Evolutionary conservation across 1,140 invertebrate genomes (phyloP).

Genomic region (Leptoteleia sp.): DNA sequence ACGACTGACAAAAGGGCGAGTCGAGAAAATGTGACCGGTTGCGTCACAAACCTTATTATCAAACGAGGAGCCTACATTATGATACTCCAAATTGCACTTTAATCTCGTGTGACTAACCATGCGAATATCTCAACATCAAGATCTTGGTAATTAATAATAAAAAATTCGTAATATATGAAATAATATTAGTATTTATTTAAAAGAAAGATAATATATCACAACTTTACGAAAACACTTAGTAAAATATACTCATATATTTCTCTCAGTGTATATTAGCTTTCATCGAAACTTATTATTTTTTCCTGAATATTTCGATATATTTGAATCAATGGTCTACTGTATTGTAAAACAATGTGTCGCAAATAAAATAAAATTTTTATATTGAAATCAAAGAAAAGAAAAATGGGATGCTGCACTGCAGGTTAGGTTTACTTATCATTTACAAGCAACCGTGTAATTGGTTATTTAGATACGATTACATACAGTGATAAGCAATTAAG

Average conservation of each 20-base stretch:
- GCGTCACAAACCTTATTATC: constrained; percentile 59
- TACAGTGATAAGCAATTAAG: constrained; percentile 59
- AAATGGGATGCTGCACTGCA: not conserved
- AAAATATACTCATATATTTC: too few relatives aligned
- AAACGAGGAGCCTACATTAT: constrained; percentile 44
- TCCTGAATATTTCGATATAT: too few relatives aligned
- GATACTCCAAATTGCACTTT: constrained; percentile 48
- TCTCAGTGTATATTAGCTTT: too few relatives aligned
- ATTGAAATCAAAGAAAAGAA: not conserved
- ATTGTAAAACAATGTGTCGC: too few relatives aligned
- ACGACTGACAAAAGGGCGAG: constrained; percentile 39
- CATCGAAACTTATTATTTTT: too few relatives aligned
- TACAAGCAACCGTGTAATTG: constrained; percentile 44
- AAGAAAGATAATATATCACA: too few relatives aligned
- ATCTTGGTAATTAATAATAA: too few relatives aligned
- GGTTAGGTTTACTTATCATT: constrained; percentile 14
- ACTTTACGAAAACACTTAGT: too few relatives aligned
- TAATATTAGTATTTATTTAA: too few relatives aligned
- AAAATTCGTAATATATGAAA: too few relatives aligned
- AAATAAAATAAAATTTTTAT: too few relatives aligned
- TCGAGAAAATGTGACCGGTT: constrained; percentile 59
- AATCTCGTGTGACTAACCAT: constrained; percentile 18
- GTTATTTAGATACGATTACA: constrained; percentile 56
- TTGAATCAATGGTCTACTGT: too few relatives aligned
- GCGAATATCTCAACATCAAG: constrained; percentile 30